These are phyloP conservation scores for Scortum barcoo DNA, from an alignment of 2,113 vertebrate species.

Conservation along the genomic window DNA sequence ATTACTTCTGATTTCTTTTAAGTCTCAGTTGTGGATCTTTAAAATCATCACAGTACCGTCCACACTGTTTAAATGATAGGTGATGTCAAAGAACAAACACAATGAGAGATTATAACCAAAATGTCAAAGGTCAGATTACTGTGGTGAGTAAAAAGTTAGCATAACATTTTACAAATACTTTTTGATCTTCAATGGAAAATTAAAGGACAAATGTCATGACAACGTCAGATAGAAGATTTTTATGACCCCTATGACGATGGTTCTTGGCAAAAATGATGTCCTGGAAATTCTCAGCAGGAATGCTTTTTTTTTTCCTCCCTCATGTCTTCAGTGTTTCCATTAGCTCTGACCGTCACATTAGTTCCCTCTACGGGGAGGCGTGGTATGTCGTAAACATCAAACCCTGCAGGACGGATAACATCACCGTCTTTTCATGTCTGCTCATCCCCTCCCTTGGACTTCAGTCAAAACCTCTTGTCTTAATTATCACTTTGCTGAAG, in stretches of 20 bases:
- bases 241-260: conserved; percentile 1
- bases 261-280: conserved; percentile 19
- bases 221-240: conserved; percentile 20
- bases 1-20: background rate
- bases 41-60: background rate
- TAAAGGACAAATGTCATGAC: background rate
- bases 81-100: background rate
- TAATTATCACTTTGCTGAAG: conserved; percentile 62
- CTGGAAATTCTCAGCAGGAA: conserved; percentile 47
- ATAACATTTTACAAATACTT: too few relatives aligned
- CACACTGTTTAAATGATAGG: background rate
- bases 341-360: conserved; percentile 42
- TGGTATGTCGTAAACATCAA: conserved; percentile 45
- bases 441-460: conserved; percentile 44
- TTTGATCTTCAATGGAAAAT: background rate
- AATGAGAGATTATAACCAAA: background rate
- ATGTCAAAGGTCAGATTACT: background rate
- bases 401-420: conserved; percentile 53
- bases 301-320: background rate
- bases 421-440: conserved; percentile 28
- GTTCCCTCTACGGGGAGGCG: conserved; percentile 37
- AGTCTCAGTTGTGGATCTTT: background rate
- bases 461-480: conserved; percentile 35
- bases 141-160: background rate
- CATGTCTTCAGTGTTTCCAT: conserved; percentile 57